Percentiles rank a stretch among this genome's conserved stretches.
Conservation (phyloP, 2,113 vertebrate genomes). For the Anhinga anhinga region DNA sequence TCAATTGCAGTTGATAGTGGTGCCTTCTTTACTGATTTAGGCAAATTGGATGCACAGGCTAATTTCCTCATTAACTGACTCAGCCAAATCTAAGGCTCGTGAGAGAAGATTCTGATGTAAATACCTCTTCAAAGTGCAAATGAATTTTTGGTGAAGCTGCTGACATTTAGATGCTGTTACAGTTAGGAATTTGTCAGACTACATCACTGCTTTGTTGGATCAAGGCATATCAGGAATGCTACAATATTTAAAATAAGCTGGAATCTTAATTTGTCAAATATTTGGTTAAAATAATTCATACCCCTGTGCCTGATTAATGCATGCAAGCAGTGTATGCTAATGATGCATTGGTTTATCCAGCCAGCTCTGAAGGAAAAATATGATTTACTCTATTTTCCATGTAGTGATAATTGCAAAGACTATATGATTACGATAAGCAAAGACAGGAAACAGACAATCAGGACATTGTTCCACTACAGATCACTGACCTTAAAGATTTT, state of each 20-base stretch:
- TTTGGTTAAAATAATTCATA: neutral
- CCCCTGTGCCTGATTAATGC: neutral
- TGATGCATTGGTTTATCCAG: neutral
- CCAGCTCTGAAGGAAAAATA: neutral
- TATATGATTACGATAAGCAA: neutral
- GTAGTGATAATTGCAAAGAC: neutral
- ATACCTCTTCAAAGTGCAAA: neutral
- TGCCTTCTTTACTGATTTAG: neutral
- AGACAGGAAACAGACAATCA: neutral
- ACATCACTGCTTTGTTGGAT: neutral
- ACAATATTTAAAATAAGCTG: neutral
- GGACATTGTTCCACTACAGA: neutral
- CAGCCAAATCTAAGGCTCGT: neutral
- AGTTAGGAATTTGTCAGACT: neutral
- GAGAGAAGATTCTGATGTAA: neutral
- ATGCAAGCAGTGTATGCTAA: neutral
- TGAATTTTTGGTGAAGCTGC: neutral
- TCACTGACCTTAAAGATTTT: neutral
- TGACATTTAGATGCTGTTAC: neutral
- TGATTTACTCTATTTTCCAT: neutral
- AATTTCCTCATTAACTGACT: conserved; percentile 27
- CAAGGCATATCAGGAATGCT: neutral
- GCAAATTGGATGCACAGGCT: conserved; percentile 7
- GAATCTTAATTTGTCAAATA: neutral
- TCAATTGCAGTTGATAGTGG: neutral